Base-by-base conservation (phyloP, 1,140 invertebrate species). In the Elysia chlorotica region DNA sequence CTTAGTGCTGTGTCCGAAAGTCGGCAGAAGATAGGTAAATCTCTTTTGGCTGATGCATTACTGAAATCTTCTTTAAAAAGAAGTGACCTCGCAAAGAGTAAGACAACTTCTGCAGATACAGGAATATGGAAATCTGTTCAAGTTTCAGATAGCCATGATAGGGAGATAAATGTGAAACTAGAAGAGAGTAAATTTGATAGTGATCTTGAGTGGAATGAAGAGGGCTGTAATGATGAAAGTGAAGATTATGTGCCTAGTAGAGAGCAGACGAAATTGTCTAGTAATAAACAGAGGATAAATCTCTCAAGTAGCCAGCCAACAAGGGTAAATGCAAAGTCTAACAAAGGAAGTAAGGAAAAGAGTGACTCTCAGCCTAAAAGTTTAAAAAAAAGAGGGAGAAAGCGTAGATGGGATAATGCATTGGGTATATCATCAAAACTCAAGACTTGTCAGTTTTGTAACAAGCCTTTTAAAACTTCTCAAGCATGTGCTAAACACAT, bases 401-500 rank as follows among this genome's bases (percentile, higher is more conserved):
- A 71, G 36, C 48, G 69, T 33, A 54, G 41, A 53, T 59, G 70
- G 65, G 74, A 53, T 25, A 38, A 62, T 56, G 48, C 66, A 28
- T 30, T 57, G 38, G 67, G 68, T 41, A 57, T 65, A 35, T 30
- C 59, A 48, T 41, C 41, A 57, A 54, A 70, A 35, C 6, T 57
- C 25, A 61, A 31, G 28, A 61, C 4, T 1, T 59, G 65, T 53
- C 31, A 54, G 19, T 74, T 62, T 25, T 68, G 65, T 31, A 74
- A 48, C 59, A 74, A 73, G 41, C 37, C 31, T 53, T 76, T 76
- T 36, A 65, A 37, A 21, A 69, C 30, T 57, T 2, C 56, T 2
- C 41, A 59, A 25, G 31, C 48, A n/a, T 76, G 71, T 65, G 23
- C 41, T 2, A 65, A 71, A 23, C 74, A 76, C 38, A 73, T 76